These are phyloP conservation scores for Drosophila suboccidentalis DNA, from an alignment of 2,888 invertebrate species.

Conservation along the genomic window DNA sequence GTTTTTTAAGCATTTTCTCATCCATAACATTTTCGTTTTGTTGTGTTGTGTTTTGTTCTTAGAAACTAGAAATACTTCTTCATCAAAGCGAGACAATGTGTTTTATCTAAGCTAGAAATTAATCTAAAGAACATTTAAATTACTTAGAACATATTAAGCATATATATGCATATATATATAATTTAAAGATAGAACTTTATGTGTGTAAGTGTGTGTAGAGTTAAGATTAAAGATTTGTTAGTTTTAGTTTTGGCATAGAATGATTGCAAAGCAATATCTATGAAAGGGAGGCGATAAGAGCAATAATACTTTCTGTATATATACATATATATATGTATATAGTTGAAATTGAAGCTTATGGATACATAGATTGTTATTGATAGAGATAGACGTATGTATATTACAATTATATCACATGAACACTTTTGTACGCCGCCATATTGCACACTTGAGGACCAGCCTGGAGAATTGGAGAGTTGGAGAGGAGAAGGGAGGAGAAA, in stretches of 20 bases:
- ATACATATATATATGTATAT: constrained; percentile 21
- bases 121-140: constrained; percentile 73
- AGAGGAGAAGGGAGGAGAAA: neutral
- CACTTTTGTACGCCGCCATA: constrained; percentile 72
- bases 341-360: constrained; percentile 45
- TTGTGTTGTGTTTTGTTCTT: constrained; percentile 56
- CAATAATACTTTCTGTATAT: constrained; percentile 43
- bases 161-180: constrained; percentile 24
- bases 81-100: constrained; percentile 55
- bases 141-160: constrained; percentile 67
- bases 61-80: constrained; percentile 75
- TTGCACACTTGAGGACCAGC: constrained; percentile 70
- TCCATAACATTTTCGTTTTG: constrained; percentile 50
- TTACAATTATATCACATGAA: constrained; percentile 83
- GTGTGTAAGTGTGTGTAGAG: constrained; percentile 15
- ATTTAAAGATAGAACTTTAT: constrained; percentile 21
- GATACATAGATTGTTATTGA: neutral
- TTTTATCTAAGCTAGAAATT: constrained; percentile 60
- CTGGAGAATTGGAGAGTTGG: constrained; percentile 4
- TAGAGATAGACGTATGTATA: constrained; percentile 33
- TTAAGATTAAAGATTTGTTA: constrained; percentile 25
- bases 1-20: constrained; percentile 33
- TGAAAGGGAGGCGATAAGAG: neutral
- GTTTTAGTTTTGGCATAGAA: constrained; percentile 15
- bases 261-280: constrained; percentile 28